A percentile compares a stretch with the other conserved stretches of the same genome.
Evolutionary conservation across 2,797 vertebrate genomes (phyloP).

Genomic region (Harpagifer antarcticus): DNA sequence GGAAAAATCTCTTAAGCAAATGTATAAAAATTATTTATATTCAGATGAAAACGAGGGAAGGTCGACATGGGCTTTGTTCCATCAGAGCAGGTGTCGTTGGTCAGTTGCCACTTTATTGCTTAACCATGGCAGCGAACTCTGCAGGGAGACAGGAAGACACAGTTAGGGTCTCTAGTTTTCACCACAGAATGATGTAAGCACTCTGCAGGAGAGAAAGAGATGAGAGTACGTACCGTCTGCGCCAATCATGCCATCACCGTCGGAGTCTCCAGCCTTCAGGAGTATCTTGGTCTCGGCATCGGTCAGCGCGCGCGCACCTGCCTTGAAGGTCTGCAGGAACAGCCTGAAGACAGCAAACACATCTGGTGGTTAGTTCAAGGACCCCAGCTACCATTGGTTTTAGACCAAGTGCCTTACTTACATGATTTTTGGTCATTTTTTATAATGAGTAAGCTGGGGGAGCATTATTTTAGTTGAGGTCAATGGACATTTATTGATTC

Average conservation of each 20-base stretch:
- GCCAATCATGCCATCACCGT: constrained; percentile 89
- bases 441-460: too few relatives aligned
- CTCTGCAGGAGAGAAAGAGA: background rate
- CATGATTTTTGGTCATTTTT: too few relatives aligned
- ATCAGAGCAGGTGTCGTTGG: constrained; percentile 85
- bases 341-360: constrained; percentile 63
- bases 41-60: constrained; percentile 84
- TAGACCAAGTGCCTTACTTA: background rate
- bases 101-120: constrained; percentile 80
- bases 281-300: constrained; percentile 83
- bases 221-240: constrained; percentile 71
- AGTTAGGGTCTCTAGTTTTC: background rate
- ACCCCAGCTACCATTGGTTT: background rate
- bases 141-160: constrained; percentile 34
- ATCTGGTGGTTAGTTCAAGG: constrained; percentile 25
- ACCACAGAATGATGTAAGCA: background rate
- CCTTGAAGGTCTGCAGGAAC: constrained; percentile 88
- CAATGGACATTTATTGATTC: too few relatives aligned
- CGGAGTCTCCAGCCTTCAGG: constrained; percentile 85
- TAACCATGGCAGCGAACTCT: constrained; percentile 85
- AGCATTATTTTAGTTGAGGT: too few relatives aligned
- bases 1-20: constrained; percentile 84
- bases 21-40: constrained; percentile 89
- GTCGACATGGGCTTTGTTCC: constrained; percentile 82
- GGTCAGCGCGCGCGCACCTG: constrained; percentile 78